Percentiles rank a stretch among this genome's conserved stretches.
Evolutionary conservation across 2,888 invertebrate genomes (phyloP).

Genomic region (Luperina nickerlii): DNA sequence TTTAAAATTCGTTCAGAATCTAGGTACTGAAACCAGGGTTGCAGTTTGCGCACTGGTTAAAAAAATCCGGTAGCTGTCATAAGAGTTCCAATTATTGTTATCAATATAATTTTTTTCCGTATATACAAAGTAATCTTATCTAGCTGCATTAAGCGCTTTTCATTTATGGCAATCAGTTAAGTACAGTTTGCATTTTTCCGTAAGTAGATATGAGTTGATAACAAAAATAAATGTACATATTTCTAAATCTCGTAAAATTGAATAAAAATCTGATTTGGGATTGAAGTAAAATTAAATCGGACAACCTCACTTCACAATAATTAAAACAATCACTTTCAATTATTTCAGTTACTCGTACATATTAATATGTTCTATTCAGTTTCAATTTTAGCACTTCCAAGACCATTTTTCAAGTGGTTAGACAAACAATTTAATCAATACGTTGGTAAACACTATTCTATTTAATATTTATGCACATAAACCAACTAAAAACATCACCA

Average conservation of each 20-base stretch:
- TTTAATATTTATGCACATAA: background rate
- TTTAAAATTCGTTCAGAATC: too few relatives aligned
- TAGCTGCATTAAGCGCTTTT: constrained; percentile 23
- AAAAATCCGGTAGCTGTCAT: too few relatives aligned
- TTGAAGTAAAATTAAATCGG: background rate
- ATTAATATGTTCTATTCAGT: background rate
- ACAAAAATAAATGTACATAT: background rate
- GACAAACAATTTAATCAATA: background rate
- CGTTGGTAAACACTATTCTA: background rate
- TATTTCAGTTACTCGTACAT: background rate
- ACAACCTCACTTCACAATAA: background rate
- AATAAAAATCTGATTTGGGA: background rate
- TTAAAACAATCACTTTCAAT: background rate
- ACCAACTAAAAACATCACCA: background rate
- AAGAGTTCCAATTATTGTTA: background rate
- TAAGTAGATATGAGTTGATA: background rate
- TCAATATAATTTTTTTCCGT: background rate
- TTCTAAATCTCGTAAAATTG: background rate
- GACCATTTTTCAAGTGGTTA: background rate
- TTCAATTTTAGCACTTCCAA: background rate
- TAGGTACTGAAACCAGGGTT: too few relatives aligned
- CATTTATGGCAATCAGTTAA: constrained; percentile 8
- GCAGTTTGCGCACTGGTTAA: too few relatives aligned
- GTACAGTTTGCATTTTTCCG: background rate
- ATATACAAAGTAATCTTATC: constrained; percentile 42